Conservation (phyloP, 2,113 vertebrate genomes). For the Abramis brama region DNA sequence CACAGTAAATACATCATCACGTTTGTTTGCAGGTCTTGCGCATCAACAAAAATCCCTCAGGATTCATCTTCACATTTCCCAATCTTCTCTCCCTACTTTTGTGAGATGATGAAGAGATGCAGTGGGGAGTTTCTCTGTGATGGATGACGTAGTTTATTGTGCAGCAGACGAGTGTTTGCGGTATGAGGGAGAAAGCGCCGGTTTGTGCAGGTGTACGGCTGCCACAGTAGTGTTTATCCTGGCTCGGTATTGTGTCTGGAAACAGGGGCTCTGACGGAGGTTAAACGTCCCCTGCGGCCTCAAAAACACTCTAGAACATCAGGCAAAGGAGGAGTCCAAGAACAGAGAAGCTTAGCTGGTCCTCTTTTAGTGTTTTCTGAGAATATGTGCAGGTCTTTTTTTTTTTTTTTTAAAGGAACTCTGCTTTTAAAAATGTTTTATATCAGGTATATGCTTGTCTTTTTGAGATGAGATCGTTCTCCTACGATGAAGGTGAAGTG, state of each 20-base stretch:
- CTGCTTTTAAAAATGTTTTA: background rate
- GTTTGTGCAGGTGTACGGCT: slow-evolving; percentile 52
- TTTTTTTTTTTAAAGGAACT: background rate
- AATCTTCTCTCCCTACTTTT: slow-evolving; percentile 17
- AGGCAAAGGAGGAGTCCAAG: background rate
- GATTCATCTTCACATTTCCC: slow-evolving; percentile 25
- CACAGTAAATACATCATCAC: slow-evolving; percentile 28
- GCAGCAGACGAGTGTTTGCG: slow-evolving; percentile 3
- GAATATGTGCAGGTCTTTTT: background rate
- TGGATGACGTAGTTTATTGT: slow-evolving; percentile 42
- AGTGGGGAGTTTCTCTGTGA: slow-evolving; percentile 17
- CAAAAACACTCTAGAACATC: slow-evolving; percentile 17
- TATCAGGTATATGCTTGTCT: background rate
- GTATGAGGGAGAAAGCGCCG: slow-evolving; percentile 27
- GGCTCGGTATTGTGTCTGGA: slow-evolving; percentile 50
- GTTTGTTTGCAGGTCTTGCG: background rate
- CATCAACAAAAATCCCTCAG: slow-evolving; percentile 17
- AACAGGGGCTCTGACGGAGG: slow-evolving; percentile 33
- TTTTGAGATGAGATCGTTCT: background rate
- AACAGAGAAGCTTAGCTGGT: background rate
- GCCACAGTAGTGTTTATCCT: slow-evolving; percentile 49
- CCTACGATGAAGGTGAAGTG: background rate
- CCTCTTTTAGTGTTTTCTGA: background rate
- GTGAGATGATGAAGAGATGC: slow-evolving; percentile 17
- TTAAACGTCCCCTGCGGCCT: slow-evolving; percentile 34